Evolutionary conservation across 2,113 vertebrate species (phyloP).

Genomic region (Theristicus caerulescens): DNA sequence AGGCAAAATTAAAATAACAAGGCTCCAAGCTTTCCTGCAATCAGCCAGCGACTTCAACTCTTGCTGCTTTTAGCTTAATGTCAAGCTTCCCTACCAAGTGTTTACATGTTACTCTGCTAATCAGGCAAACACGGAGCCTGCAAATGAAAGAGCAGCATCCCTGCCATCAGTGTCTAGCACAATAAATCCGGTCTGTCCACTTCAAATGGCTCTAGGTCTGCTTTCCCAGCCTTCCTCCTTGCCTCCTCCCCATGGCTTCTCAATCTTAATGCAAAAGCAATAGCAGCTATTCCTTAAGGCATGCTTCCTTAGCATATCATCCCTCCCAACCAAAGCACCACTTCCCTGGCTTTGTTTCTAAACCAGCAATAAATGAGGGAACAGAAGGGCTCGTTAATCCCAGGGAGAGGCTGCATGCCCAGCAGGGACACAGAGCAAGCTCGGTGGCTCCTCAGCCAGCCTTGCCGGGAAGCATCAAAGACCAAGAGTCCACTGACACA

Average conservation of each 20-base stretch:
- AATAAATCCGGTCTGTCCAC: background rate
- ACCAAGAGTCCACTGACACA: background rate
- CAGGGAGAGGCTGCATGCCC: background rate
- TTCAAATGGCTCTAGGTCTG: background rate
- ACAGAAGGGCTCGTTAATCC: background rate
- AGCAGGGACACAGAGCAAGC: background rate
- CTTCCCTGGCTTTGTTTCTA: slow-evolving; percentile 18
- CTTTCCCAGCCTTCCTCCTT: background rate
- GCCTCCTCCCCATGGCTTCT: background rate
- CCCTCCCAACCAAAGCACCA: background rate
- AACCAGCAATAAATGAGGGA: background rate
- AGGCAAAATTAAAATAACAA: slow-evolving; percentile 23
- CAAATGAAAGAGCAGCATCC: slow-evolving; percentile 32
- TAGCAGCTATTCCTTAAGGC: background rate
- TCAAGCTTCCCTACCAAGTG: background rate
- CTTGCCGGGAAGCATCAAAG: background rate
- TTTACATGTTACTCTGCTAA: slow-evolving; percentile 14
- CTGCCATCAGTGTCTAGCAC: background rate
- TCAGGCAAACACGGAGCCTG: slow-evolving; percentile 1
- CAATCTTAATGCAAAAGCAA: background rate
- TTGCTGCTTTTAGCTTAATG: background rate
- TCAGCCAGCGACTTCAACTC: background rate
- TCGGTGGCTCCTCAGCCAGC: background rate
- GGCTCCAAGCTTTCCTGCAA: background rate
- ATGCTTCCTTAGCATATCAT: background rate